These are phyloP conservation scores for Parus major DNA, from an alignment of 2,113 vertebrate species.

Conservation along the genomic window DNA sequence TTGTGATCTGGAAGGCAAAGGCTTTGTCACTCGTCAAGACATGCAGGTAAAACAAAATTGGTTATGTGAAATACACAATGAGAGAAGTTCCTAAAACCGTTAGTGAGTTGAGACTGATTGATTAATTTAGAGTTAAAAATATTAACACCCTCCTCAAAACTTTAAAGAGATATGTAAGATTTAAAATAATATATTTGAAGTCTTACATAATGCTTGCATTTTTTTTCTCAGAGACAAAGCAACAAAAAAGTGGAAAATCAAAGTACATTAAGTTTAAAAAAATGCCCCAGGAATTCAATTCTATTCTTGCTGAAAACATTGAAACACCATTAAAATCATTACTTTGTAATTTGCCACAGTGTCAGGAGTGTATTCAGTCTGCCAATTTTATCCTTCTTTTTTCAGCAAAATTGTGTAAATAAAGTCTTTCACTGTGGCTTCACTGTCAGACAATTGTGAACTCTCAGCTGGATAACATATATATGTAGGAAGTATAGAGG, in stretches of 20 bases:
- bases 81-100: neutral
- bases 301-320: neutral
- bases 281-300: neutral
- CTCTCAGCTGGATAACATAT: neutral
- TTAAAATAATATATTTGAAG: neutral
- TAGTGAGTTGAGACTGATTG: neutral
- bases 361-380: neutral
- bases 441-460: neutral
- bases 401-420: neutral
- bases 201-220: neutral
- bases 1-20: slow-evolving; percentile 89
- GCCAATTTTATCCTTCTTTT: neutral
- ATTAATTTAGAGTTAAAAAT: neutral
- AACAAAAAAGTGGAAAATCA: neutral
- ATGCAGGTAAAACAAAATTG: slow-evolving; percentile 84
- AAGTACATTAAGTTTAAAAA: neutral
- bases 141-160: neutral
- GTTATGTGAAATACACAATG: neutral
- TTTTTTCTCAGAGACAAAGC: neutral
- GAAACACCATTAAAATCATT: neutral
- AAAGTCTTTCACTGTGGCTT: neutral
- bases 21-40: slow-evolving; percentile 84
- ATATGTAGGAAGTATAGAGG: neutral
- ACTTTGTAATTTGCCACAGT: neutral
- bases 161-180: neutral